These are phyloP conservation scores for Cyclura pinguis DNA, from an alignment of 2,797 vertebrate species.

Conservation along the genomic window DNA sequence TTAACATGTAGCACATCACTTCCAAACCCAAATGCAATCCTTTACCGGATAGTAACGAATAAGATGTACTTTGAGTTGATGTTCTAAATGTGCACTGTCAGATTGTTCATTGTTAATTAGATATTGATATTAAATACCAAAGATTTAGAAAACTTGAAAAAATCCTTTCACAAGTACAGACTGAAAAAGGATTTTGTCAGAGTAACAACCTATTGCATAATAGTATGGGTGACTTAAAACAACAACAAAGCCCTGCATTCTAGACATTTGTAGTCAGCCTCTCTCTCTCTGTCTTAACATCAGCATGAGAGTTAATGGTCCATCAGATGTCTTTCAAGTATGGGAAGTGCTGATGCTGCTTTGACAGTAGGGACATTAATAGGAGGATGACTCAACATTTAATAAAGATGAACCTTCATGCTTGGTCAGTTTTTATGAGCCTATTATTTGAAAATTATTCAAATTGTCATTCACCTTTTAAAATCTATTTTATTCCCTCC, in stretches of 20 bases:
- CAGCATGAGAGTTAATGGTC: slow-evolving; percentile 14
- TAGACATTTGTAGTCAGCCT: slow-evolving; percentile 13
- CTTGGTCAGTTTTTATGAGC: slow-evolving; percentile 45
- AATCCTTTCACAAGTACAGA: neutral
- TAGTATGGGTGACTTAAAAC: slow-evolving; percentile 5
- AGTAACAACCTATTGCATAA: neutral
- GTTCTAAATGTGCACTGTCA: neutral
- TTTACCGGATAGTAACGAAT: too few species aligned
- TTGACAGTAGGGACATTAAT: slow-evolving; percentile 25
- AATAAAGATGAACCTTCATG: slow-evolving; percentile 38
- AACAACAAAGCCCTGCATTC: neutral
- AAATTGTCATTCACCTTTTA: slow-evolving; percentile 51
- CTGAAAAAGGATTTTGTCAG: neutral
- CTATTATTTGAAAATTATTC: slow-evolving; percentile 50
- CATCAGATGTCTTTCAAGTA: neutral
- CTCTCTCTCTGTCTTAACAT: neutral
- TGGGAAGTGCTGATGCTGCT: slow-evolving; percentile 34
- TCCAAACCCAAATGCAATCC: too few species aligned
- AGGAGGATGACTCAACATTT: slow-evolving; percentile 36
- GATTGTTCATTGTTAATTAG: neutral
- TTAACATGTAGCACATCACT: too few species aligned
- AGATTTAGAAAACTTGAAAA: neutral
- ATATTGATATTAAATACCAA: neutral
- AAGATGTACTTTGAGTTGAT: too few species aligned
- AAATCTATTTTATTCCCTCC: slow-evolving; percentile 33